These are phyloP conservation scores for Dasypogon diadema DNA, from an alignment of 2,888 invertebrate genomes.

Conservation along the genomic window DNA sequence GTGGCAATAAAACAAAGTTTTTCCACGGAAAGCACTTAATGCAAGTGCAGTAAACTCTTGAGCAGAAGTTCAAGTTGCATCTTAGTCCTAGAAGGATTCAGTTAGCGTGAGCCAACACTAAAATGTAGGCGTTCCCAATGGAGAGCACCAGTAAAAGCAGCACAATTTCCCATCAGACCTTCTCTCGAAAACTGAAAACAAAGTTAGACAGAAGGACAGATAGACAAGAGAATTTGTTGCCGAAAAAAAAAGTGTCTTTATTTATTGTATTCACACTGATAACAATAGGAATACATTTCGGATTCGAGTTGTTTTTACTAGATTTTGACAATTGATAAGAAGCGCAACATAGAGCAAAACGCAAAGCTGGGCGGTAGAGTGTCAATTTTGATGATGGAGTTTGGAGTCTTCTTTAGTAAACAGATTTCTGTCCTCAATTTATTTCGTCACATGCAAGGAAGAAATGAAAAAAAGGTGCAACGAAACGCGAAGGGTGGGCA, in stretches of 20 bases:
- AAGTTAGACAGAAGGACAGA: not conserved
- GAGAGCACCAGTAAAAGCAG: not conserved
- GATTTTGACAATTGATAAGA: not conserved
- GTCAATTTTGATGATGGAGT: not conserved
- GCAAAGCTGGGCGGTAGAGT: not conserved
- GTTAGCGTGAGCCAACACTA: not conserved
- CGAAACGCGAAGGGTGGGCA: not conserved
- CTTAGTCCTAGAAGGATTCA: not conserved
- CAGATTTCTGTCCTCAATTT: slow-evolving; percentile 42
- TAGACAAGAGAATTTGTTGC: not conserved
- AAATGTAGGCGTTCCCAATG: slow-evolving; percentile 28
- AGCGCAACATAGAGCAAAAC: not conserved
- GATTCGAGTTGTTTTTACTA: not conserved
- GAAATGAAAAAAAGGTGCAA: not conserved
- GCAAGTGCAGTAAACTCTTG: slow-evolving; percentile 42
- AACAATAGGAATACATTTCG: not conserved
- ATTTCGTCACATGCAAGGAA: slow-evolving; percentile 45
- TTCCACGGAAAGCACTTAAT: slow-evolving; percentile 47
- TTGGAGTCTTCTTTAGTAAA: not conserved
- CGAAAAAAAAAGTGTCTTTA: slow-evolving; percentile 20
- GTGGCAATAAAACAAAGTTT: slow-evolving; percentile 48
- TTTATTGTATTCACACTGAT: slow-evolving; percentile 27
- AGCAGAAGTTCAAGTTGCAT: slow-evolving; percentile 29
- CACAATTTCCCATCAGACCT: not conserved
- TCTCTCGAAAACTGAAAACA: not conserved